These are phyloP conservation scores for Rhynchomys soricoides DNA, from an alignment of 2,113 vertebrate species.

Conservation along the genomic window DNA sequence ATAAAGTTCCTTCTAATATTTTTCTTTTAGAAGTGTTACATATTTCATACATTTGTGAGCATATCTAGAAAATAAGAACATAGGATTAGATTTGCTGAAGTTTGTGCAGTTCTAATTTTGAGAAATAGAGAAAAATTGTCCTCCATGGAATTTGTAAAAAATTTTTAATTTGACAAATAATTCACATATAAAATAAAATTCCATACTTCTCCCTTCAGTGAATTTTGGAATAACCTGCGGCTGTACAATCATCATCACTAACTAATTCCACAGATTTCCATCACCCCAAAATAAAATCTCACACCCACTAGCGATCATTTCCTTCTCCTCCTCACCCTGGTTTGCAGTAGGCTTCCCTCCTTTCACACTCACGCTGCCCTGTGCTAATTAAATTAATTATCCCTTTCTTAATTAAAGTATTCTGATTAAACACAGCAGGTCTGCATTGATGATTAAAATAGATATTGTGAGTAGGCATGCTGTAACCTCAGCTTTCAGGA, in stretches of 20 bases:
- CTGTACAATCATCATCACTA: neutral
- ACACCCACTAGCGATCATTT: neutral
- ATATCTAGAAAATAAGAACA: neutral
- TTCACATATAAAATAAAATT: neutral
- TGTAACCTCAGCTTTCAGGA: neutral
- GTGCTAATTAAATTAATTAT: too few species aligned
- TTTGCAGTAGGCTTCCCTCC: neutral
- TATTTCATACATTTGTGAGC: constrained; percentile 17
- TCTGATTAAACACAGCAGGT: neutral
- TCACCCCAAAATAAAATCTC: neutral
- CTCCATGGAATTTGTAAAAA: neutral
- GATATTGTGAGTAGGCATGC: neutral
- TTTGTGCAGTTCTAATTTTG: constrained; percentile 47
- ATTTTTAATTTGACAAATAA: neutral
- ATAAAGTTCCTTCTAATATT: constrained; percentile 39
- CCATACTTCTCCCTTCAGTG: neutral
- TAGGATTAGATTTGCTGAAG: constrained; percentile 7
- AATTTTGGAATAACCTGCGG: neutral
- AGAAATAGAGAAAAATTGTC: constrained; percentile 18
- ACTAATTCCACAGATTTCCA: constrained; percentile 27
- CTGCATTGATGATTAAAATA: neutral
- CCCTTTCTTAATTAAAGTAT: neutral
- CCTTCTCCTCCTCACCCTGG: neutral
- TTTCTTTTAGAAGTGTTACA: constrained; percentile 26
- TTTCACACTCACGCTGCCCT: neutral